Conservation (phyloP, 1,140 invertebrate species). For the Drosophila tropicalis region DNA sequence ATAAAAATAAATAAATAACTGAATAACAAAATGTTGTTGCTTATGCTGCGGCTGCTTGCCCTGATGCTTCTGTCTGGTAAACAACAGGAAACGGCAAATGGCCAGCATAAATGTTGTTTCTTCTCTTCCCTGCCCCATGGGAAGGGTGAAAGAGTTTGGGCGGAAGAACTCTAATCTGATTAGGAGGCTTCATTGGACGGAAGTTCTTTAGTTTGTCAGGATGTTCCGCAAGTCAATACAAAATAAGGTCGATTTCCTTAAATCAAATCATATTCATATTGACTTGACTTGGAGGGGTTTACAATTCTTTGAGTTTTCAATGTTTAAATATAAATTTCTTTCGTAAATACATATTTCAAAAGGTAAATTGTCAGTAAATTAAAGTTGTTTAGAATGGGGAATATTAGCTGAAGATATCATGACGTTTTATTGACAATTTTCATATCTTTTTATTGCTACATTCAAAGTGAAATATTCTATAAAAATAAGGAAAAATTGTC, state of each 20-base stretch:
- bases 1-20: constrained; percentile 69
- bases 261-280: neutral
- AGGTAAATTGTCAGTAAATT: too few species aligned
- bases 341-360: too few species aligned
- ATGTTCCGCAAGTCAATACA: neutral
- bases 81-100: constrained; percentile 59
- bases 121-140: neutral
- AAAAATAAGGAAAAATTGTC: too few species aligned
- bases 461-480: too few species aligned
- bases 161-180: constrained; percentile 56
- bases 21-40: constrained; percentile 53
- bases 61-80: constrained; percentile 25
- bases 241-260: constrained; percentile 15
- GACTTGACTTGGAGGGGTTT: too few species aligned
- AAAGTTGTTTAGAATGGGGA: too few species aligned
- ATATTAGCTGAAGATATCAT: too few species aligned
- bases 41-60: constrained; percentile 18
- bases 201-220: constrained; percentile 34
- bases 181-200: constrained; percentile 26
- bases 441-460: too few species aligned
- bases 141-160: constrained; percentile 4
- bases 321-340: too few species aligned
- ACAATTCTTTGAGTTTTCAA: too few species aligned
- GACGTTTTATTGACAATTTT: too few species aligned
- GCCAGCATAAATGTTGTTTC: constrained; percentile 15